phyloP scores from a whole-genome alignment of 2,797 vertebrate species.

The Scolopax rusticola region DNA sequence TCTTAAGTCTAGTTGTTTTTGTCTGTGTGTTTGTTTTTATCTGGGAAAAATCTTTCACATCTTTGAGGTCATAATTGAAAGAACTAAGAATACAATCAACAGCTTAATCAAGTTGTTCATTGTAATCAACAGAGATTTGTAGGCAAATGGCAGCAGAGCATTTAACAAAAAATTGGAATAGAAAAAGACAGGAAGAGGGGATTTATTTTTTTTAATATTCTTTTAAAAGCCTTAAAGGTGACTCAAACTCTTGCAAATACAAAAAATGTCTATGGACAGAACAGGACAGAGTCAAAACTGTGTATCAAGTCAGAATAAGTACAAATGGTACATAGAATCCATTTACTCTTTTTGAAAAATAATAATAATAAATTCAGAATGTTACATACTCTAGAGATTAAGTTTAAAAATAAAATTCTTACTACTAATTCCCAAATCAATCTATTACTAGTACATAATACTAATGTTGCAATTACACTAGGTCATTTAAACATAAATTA shows the following conservation, averaged over 20 bases:
- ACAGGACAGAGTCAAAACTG: background rate
- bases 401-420: background rate
- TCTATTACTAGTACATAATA: background rate
- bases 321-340: background rate
- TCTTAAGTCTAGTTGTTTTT: fast-evolving
- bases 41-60: background rate
- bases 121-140: background rate
- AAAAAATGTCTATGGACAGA: background rate
- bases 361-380: background rate
- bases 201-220: fast-evolving
- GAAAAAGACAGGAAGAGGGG: background rate
- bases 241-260: background rate
- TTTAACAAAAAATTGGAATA: background rate
- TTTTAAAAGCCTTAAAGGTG: background rate
- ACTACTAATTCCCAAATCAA: background rate
- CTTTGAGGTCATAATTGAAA: background rate
- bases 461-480: background rate
- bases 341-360: background rate
- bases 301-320: background rate
- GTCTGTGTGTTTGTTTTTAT: background rate
- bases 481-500: background rate
- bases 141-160: background rate
- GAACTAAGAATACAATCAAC: background rate
- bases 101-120: background rate
- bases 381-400: background rate